Evolutionary conservation across 1,140 invertebrate species (phyloP).

Genomic region (Gyrodactylus bullatarudis): DNA sequence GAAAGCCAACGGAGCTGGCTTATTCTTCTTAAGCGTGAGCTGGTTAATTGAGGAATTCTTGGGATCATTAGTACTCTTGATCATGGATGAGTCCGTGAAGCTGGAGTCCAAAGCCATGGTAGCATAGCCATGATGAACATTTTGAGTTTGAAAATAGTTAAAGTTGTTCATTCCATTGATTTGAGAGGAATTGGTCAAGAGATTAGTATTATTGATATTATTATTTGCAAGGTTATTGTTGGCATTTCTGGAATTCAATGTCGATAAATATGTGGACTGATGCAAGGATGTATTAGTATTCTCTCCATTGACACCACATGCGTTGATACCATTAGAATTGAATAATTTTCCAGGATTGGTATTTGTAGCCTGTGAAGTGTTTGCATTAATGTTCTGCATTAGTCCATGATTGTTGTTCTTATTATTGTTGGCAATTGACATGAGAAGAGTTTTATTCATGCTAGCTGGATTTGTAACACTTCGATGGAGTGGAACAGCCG

Average conservation of each 20-base stretch:
- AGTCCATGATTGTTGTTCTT: not conserved
- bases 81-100: too few species aligned
- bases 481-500: not conserved
- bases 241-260: not conserved
- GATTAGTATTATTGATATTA: too few species aligned
- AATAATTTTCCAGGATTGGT: not conserved
- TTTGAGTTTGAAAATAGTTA: not conserved
- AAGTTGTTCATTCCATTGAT: not conserved
- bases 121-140: not conserved
- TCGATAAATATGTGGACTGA: not conserved
- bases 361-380: too few species aligned
- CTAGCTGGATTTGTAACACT: not conserved
- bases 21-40: not conserved
- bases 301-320: too few species aligned
- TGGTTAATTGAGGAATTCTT: not conserved
- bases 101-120: not conserved
- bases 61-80: too few species aligned
- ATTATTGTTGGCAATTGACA: not conserved
- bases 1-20: not conserved
- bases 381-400: too few species aligned
- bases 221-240: not conserved
- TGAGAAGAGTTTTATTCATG: not conserved
- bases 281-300: not conserved
- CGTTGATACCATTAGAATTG: not conserved
- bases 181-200: not conserved